These are phyloP conservation scores for Eriocheir sinensis DNA, from an alignment of 1,140 invertebrate species.

Conservation along the genomic window DNA sequence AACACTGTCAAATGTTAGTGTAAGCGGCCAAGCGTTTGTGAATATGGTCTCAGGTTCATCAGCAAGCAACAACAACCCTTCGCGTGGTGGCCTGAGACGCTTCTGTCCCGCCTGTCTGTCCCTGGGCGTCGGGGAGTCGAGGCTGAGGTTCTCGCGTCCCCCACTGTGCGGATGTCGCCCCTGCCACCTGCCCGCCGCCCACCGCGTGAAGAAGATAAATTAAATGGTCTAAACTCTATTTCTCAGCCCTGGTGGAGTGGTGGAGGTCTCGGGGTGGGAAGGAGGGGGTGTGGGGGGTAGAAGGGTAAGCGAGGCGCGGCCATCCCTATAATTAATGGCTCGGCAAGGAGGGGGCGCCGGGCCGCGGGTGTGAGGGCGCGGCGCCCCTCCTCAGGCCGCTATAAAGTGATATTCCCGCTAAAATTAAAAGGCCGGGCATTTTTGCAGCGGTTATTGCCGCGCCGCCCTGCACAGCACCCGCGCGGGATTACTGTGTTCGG, in stretches of 20 bases:
- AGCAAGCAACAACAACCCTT: too few relatives aligned
- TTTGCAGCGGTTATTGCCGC: neutral
- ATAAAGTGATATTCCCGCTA: neutral
- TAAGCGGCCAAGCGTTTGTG: too few relatives aligned
- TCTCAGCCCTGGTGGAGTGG: neutral
- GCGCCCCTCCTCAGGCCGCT: neutral
- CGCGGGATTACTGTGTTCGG: constrained; percentile 20
- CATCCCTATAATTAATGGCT: constrained; percentile 16
- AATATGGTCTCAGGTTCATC: too few relatives aligned
- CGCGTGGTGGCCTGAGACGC: too few relatives aligned
- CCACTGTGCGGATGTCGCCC: neutral
- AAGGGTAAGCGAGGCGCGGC: neutral
- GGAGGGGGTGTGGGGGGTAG: neutral
- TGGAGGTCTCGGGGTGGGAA: neutral
- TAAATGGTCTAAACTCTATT: constrained; percentile 26
- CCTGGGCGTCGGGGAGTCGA: too few relatives aligned
- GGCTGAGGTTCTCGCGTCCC: neutral
- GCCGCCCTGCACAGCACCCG: neutral
- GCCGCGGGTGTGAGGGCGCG: neutral
- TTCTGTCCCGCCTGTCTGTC: too few relatives aligned
- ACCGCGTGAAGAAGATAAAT: constrained; percentile 13
- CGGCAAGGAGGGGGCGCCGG: neutral
- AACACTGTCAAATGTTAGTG: too few relatives aligned
- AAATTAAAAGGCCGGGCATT: neutral
- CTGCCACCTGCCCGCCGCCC: neutral